These are phyloP conservation scores for Gymnobelideus leadbeateri DNA, from an alignment of 2,113 vertebrate genomes.

Conservation along the genomic window DNA sequence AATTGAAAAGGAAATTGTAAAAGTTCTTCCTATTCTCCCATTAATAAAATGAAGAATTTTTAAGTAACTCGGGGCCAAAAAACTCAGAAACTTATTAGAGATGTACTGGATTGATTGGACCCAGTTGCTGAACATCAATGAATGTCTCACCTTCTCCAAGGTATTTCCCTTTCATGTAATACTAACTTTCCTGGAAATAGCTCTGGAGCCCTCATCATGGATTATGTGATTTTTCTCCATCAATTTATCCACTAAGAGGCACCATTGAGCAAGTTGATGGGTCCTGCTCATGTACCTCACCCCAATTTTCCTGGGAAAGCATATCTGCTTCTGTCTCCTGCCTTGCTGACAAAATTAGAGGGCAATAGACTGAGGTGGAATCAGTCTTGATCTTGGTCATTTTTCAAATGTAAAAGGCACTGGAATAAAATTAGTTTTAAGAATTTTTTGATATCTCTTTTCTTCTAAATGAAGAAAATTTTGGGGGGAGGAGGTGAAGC, in stretches of 20 bases:
- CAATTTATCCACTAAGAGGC: background rate
- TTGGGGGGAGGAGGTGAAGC: background rate
- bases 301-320: background rate
- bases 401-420: conserved; percentile 14
- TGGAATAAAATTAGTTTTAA: conserved; percentile 20
- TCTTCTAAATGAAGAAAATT: background rate
- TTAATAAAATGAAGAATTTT: conserved; percentile 35
- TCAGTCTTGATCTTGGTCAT: background rate
- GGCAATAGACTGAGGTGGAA: background rate
- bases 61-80: background rate
- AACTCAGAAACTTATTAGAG: conserved; percentile 13
- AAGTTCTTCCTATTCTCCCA: background rate
- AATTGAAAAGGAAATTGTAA: background rate
- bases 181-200: background rate
- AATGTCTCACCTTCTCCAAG: background rate
- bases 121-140: background rate
- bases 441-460: conserved; percentile 20
- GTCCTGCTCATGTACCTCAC: background rate
- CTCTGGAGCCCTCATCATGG: background rate
- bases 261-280: background rate
- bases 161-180: background rate
- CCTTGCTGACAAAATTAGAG: background rate
- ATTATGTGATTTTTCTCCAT: background rate
- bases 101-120: background rate
- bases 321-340: background rate